Conservation (phyloP, 1,140 invertebrate genomes). For the Danaus melanippus region DNA sequence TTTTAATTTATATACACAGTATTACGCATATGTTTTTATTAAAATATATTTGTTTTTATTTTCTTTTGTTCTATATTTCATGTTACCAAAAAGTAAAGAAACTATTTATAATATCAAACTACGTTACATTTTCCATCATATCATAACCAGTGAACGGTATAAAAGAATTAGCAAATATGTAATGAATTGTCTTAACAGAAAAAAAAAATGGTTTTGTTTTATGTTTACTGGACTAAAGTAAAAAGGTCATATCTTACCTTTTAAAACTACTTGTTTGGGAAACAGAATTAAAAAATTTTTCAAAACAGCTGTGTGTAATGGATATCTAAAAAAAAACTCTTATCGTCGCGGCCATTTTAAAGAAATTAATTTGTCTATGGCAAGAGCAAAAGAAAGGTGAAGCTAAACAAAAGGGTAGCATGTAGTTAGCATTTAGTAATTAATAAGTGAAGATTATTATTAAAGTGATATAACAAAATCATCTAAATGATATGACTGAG, state of each 20-base stretch:
- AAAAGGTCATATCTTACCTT: no score
- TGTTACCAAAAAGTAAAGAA: no score
- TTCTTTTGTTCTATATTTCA: not conserved
- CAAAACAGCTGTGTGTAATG: slow-evolving; percentile 19
- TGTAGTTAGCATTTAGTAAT: slow-evolving; percentile 66
- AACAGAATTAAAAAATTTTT: no score
- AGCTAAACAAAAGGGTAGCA: slow-evolving; percentile 71
- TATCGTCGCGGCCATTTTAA: slow-evolving; percentile 67
- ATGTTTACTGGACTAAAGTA: no score
- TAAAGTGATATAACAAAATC: slow-evolving; percentile 37
- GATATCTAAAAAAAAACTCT: slow-evolving; percentile 35
- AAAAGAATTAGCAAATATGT: no score
- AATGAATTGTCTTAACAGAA: no score
- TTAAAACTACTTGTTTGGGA: no score
- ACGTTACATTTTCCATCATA: no score
- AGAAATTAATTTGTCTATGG: slow-evolving; percentile 62
- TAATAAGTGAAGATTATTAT: slow-evolving; percentile 48
- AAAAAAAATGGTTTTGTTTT: no score
- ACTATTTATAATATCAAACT: no score
- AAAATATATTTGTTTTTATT: slow-evolving; percentile 3
- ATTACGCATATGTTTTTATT: not conserved
- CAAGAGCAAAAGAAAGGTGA: slow-evolving; percentile 66
- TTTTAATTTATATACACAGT: not conserved
- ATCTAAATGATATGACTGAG: slow-evolving; percentile 34
- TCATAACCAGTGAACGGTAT: no score